Conservation (phyloP, 2,797 vertebrate genomes). For the Holocentrus rufus region DNA sequence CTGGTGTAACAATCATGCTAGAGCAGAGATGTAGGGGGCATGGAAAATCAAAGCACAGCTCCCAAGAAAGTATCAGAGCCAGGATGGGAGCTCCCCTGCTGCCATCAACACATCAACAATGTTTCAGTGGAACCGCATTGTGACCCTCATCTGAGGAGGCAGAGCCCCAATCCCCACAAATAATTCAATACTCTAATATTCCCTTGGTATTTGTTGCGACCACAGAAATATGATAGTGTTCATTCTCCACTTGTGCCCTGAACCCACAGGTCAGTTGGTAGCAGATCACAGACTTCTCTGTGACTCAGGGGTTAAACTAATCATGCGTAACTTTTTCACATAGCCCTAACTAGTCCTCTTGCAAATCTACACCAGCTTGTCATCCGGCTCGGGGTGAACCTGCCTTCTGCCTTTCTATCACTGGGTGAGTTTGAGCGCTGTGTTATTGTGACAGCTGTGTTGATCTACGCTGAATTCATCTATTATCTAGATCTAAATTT, state of each 20-base stretch:
- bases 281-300: constrained; percentile 82
- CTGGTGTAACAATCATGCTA: background rate
- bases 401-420: constrained; percentile 45
- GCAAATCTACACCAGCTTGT: constrained; percentile 72
- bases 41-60: constrained; percentile 7
- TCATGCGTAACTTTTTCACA: constrained; percentile 79
- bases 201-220: constrained; percentile 73
- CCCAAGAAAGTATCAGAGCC: constrained; percentile 16
- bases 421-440: background rate
- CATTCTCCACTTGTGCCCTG: constrained; percentile 81
- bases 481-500: background rate
- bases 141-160: constrained; percentile 56
- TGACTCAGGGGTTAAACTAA: constrained; percentile 80
- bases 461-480: background rate
- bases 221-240: constrained; percentile 83
- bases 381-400: constrained; percentile 62
- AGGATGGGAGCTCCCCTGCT: constrained; percentile 38
- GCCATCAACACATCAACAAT: constrained; percentile 52
- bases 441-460: background rate
- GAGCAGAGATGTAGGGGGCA: background rate
- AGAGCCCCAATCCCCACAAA: constrained; percentile 60
- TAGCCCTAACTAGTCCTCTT: constrained; percentile 59
- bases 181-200: constrained; percentile 81
- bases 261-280: constrained; percentile 81
- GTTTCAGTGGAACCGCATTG: constrained; percentile 64